phyloP scores from a whole-genome alignment of 2,113 vertebrate genomes.

The Phylloscopus trochiloides region DNA sequence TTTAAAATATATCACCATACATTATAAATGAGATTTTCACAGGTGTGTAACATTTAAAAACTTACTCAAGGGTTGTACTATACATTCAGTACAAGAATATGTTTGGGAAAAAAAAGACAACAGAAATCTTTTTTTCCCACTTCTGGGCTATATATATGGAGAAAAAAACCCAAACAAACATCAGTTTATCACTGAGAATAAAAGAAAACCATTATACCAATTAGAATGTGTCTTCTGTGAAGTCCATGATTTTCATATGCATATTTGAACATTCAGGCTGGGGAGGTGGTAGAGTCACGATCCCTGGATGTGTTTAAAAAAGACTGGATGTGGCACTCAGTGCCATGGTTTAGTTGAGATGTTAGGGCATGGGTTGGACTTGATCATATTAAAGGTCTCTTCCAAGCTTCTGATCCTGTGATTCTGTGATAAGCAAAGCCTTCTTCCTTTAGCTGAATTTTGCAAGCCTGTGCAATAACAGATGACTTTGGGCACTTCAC shows the following conservation, averaged over 20 bases:
- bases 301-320: not conserved
- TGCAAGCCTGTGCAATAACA: not conserved
- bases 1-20: not conserved
- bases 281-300: no score
- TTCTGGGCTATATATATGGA: not conserved
- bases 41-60: not conserved
- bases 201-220: not conserved
- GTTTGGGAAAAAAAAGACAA: not conserved
- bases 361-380: not conserved
- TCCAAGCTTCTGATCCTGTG: not conserved
- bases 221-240: not conserved
- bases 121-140: not conserved
- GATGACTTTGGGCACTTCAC: not conserved
- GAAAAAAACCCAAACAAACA: not conserved
- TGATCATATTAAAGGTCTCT: not conserved
- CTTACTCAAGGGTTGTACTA: not conserved
- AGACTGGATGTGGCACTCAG: accelerated
- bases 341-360: not conserved
- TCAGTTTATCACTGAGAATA: not conserved
- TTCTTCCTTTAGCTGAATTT: not conserved
- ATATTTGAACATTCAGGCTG: not conserved
- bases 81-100: not conserved
- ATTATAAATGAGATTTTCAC: not conserved
- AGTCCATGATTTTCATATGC: not conserved
- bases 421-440: not conserved